Evolutionary conservation across 2,888 invertebrate genomes (phyloP).

Genomic region (Lasioglossum lativentre): DNA sequence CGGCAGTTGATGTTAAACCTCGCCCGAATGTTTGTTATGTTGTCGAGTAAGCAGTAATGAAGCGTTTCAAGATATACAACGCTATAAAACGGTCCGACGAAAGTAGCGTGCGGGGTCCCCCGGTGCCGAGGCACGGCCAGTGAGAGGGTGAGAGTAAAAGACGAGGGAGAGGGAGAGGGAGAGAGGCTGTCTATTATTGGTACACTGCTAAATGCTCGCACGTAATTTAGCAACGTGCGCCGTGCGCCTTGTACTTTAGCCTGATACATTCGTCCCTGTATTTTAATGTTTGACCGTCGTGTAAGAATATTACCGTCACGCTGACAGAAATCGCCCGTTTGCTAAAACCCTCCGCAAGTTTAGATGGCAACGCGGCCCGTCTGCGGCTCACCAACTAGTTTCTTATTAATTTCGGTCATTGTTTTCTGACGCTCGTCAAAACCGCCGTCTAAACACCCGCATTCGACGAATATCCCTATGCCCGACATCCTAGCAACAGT

Average conservation of each 20-base stretch:
- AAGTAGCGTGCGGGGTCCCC: conserved; percentile 58
- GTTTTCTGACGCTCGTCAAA: conserved; percentile 2
- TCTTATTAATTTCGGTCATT: conserved; percentile 36
- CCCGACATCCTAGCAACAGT: background rate
- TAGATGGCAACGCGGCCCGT: conserved; percentile 22
- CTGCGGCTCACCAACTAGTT: conserved; percentile 11
- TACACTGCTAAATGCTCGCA: conserved; percentile 59
- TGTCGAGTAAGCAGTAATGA: conserved; percentile 69
- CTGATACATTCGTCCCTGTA: conserved; percentile 56
- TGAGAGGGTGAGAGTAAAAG: background rate
- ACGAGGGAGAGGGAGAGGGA: background rate
- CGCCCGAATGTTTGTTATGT: conserved; percentile 62
- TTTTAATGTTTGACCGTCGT: conserved; percentile 57
- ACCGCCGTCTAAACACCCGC: background rate
- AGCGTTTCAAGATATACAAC: conserved; percentile 67
- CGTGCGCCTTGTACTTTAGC: conserved; percentile 45
- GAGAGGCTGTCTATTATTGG: conserved; percentile 67
- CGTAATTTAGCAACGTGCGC: conserved; percentile 64
- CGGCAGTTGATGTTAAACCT: conserved; percentile 60
- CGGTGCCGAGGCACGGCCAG: conserved; percentile 32
- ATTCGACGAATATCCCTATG: background rate
- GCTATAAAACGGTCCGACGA: conserved; percentile 64
- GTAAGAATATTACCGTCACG: conserved; percentile 36
- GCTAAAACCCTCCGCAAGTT: conserved; percentile 37
- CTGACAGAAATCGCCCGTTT: conserved; percentile 57